Percentiles rank a stretch among this genome's conserved stretches.
Conservation (phyloP, 2,797 vertebrate species). For the Cyprinella venusta region DNA sequence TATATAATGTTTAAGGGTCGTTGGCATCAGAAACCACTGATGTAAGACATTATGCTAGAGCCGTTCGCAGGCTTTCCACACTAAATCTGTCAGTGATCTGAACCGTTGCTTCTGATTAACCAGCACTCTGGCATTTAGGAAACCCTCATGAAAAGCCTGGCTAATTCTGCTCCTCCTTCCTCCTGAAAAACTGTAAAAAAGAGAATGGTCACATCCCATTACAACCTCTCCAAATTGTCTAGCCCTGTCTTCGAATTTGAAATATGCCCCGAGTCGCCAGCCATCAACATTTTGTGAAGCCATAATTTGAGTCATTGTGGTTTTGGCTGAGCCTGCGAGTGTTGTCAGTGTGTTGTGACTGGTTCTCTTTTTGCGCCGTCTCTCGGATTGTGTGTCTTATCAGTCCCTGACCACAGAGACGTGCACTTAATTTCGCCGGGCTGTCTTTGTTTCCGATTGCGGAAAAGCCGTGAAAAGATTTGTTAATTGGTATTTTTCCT, state of each 20-base stretch:
- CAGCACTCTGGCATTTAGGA: constrained; percentile 56
- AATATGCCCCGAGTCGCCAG: constrained; percentile 30
- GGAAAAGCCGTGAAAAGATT: constrained; percentile 39
- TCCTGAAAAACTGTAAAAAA: constrained; percentile 43
- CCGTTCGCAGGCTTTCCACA: constrained; percentile 51
- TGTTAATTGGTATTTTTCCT: constrained; percentile 59
- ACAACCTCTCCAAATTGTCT: constrained; percentile 26
- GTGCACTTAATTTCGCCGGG: constrained; percentile 50
- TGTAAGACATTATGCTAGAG: constrained; percentile 47
- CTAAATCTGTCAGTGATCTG: constrained; percentile 57
- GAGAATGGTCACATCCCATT: constrained; percentile 33
- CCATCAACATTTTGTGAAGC: constrained; percentile 37
- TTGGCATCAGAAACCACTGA: background rate
- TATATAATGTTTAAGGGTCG: constrained; percentile 14
- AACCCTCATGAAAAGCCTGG: constrained; percentile 52
- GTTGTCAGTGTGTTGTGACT: constrained; percentile 43
- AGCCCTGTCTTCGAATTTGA: constrained; percentile 41
- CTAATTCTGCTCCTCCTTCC: constrained; percentile 55
- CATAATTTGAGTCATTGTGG: constrained; percentile 47
- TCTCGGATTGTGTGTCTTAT: constrained; percentile 47
- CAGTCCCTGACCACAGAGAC: constrained; percentile 47
- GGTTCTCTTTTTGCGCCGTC: constrained; percentile 46
- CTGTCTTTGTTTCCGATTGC: constrained; percentile 55
- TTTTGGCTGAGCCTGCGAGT: constrained; percentile 35
- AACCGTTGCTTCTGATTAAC: constrained; percentile 59